Evolutionary conservation across 2,888 invertebrate species (phyloP), one percentile per base, ranked within the genome.

Genomic region (Muscina levida): DNA sequence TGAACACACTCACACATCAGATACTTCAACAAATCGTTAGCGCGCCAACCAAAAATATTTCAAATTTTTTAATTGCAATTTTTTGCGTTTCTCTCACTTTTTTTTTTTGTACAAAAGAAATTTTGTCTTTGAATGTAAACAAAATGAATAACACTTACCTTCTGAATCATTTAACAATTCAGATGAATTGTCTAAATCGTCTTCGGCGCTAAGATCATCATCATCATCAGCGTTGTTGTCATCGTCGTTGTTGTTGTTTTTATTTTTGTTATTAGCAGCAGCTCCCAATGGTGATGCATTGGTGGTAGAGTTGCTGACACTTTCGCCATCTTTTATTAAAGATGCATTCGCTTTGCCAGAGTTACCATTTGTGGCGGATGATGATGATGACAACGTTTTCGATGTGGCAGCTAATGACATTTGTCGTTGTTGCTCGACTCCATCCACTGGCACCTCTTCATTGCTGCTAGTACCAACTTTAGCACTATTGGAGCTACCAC

Each of bases 161-260:
- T 78, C 83, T 66, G 79, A 82, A 75, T 82, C 77, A 72, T 74
- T 76, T 56, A 82, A 82, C 70, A 83, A 77, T 83, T 83, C 83
- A 26, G 82, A 77, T 59, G 81, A 82, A 70, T 72, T 83, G 59
- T 78, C 62, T 59, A 78, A 44, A 65, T 79, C 81, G 44, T 75
- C 72, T 37, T 65, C 76, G 74, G n/a, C 46, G 31, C 42, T 81
- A 51, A 51, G 31, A 51, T 51, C 51, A 31, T 57, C 57, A 37
- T 59, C 39, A 39, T 59, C 59, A 56, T 51, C 31, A 76, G 57
- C 75, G 48, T 67, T 57, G 44, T 78, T 59, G 71, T 59, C 73
- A 77, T 48, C 75, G 65, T 48, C 59, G 48, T 42, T 56, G 51
- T 56, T 82, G 68, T 68, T 65, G 67, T 48, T 82, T 73, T 59